These are phyloP conservation scores for Caranx ignobilis DNA, from an alignment of 2,113 vertebrate genomes.

Conservation along the genomic window DNA sequence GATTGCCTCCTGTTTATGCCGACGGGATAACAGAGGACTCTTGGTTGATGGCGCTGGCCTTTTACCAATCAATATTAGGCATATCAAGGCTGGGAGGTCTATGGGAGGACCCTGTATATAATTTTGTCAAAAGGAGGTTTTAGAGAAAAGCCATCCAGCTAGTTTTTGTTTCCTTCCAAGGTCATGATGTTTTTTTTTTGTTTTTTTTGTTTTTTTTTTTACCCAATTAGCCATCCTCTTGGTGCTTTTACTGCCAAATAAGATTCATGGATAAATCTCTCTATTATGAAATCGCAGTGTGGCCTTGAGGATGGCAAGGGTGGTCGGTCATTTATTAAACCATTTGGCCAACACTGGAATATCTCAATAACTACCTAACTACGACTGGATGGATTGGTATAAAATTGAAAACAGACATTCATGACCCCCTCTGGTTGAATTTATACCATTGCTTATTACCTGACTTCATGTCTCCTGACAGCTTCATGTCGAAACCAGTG, in stretches of 20 bases:
- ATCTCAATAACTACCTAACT: not conserved
- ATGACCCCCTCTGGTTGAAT: no score
- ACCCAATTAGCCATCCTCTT: slow-evolving; percentile 22
- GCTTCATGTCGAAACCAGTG: no score
- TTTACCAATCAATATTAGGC: slow-evolving; percentile 68
- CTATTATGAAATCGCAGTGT: not conserved
- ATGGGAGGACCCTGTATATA: slow-evolving; percentile 44
- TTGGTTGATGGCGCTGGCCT: slow-evolving; percentile 61
- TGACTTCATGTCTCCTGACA: no score
- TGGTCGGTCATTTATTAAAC: rapidly evolving
- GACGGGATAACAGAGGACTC: slow-evolving; percentile 59
- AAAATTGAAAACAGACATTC: not conserved
- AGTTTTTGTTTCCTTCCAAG: slow-evolving; percentile 14
- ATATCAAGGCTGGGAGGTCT: slow-evolving; percentile 49
- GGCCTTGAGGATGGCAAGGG: not conserved
- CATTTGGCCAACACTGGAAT: not conserved
- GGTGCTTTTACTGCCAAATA: slow-evolving; percentile 17
- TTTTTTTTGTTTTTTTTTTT: slow-evolving; percentile 1
- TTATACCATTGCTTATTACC: no score
- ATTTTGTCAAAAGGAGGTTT: slow-evolving; percentile 56
- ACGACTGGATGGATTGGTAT: not conserved
- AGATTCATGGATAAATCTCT: not conserved
- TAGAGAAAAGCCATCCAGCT: slow-evolving; percentile 20
- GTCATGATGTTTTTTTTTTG: slow-evolving; percentile 1
- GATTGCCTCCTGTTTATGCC: slow-evolving; percentile 70